phyloP scores from a whole-genome alignment of 1,140 invertebrate genomes.

The Dreissena polymorpha region DNA sequence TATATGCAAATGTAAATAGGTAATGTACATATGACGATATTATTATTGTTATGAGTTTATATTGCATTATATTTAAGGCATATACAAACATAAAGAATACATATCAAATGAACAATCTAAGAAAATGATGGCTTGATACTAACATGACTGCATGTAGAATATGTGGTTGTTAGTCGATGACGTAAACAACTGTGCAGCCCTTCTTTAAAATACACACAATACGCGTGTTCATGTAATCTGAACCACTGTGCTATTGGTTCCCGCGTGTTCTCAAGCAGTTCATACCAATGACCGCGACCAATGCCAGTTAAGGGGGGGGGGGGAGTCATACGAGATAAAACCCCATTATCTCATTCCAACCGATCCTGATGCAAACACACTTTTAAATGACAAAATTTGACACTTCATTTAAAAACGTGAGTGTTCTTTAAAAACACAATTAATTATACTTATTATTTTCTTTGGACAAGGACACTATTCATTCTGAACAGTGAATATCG shows the following conservation, averaged over 20 bases:
- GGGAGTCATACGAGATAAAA: slow-evolving; percentile 89
- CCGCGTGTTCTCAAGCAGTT: slow-evolving; percentile 92
- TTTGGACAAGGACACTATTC: too few relatives aligned
- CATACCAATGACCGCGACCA: slow-evolving; percentile 92
- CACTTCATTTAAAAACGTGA: too few relatives aligned
- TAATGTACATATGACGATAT: too few relatives aligned
- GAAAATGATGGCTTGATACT: background rate
- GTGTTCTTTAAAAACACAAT: too few relatives aligned
- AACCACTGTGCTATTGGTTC: slow-evolving; percentile 94
- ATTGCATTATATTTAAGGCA: too few relatives aligned
- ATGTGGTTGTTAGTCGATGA: slow-evolving; percentile 63
- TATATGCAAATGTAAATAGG: too few relatives aligned
- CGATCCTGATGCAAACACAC: slow-evolving; percentile 83
- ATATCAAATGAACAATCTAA: too few relatives aligned
- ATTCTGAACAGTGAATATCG: too few relatives aligned
- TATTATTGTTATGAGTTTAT: too few relatives aligned
- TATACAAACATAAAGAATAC: too few relatives aligned
- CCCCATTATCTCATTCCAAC: slow-evolving; percentile 92
- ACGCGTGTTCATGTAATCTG: slow-evolving; percentile 84
- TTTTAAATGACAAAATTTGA: background rate
- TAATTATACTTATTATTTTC: too few relatives aligned
- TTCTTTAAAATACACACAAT: slow-evolving; percentile 56
- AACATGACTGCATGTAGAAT: slow-evolving; percentile 53
- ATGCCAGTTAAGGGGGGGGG: slow-evolving; percentile 88
- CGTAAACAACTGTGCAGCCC: slow-evolving; percentile 68